Evolutionary conservation across 2,113 vertebrate species (phyloP), one percentile per base, ranked within the genome.

Genomic region (Poeciliopsis occidentalis): DNA sequence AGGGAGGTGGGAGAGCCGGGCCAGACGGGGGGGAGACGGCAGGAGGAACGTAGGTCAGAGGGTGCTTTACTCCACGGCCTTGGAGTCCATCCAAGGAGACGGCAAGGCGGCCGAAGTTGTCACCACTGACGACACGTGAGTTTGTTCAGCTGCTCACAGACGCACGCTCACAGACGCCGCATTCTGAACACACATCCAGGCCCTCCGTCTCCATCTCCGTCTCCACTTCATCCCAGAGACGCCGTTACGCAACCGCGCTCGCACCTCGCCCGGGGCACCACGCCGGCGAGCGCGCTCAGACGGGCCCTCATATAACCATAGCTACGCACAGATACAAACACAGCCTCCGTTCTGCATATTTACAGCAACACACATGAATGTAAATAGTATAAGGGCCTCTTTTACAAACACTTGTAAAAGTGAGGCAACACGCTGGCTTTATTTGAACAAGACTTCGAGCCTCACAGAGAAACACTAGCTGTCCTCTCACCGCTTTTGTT

Each of bases 11-110:
- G 92, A 3, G 97, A 98, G 39, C 82, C 80, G 54, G 94, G 90
- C 12, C 96, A 95, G 83, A 95, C 91, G 0, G 65, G 88, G 88
- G 32, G 93, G 92, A 0, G 97, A 99, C 1, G 78, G 95, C 3
- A 97, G 95, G 91, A 94, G 96, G 19, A 95, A 95, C 0, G 95
- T 95, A 44, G 94, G 92, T 39, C 98, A 99, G 92, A 97, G 96
- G 77, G 97, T 98, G 81, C 97, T 98, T 34, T 99, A 99, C 90
- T 99, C 98, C 67, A 99, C 98, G 11, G 97, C 98, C 51, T 95
- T 99, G 96, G 98, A 99, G 87, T 99, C 98, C 62, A 99, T 99
- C 93, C 98, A 99, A 87, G 98, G 98, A 67, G 96, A 96, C 47
- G 96, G 97, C 83, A 98, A 95, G 73, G 91, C 96, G 0, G 96